Base-by-base conservation (phyloP, 1,140 invertebrate species). In the Eurosta solidaginis region DNA sequence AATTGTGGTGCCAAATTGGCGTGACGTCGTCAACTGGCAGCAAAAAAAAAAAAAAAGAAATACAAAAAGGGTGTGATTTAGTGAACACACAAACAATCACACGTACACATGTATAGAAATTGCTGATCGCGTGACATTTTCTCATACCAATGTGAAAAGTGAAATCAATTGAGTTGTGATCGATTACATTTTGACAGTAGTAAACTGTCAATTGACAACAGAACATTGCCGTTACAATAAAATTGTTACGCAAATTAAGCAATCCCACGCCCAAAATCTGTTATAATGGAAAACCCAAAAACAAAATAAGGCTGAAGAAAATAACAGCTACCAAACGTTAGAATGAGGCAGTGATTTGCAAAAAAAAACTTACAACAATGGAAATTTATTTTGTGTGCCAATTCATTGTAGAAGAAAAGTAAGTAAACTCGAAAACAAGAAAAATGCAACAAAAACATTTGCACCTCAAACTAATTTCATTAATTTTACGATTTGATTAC, bases 151-250 rank as follows among this genome's bases (percentile, higher is more conserved):
- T 68, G 7, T 40, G 27, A 33, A n/a, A 40, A 36, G 27, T 10
- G 59, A 40, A 36, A 68, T 68, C 59, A 68, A 68, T 68, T 68
- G 59, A 68, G 59, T 68, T 68, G 59, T 68, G 59, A 68, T 68
- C 59, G 59, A 68, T 68, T 68, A 68, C 59, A 68, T 68, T 68
- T 42, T 68, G 59, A 68, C 59, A 68, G 33, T 22, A n/a, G 59
- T 68, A 14, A 68, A 68, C 27, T 68, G 59, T 42, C 59, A 33
- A 68, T n/a, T 40, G 59, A 33, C 33, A 68, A 68, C 33, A 68
- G 6, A 68, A 20, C 33, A 40, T 40, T 68, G 33, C n/a, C n/a
- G n/a, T 40, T 68, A 68, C 59, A 17, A 20, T 7, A 33, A 68
- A 68, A 68, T 68, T 68, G 59, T 40, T 68, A 68, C 59, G 59